These are phyloP conservation scores for Phocoena sinus DNA, from an alignment of 2,113 vertebrate genomes.

Conservation along the genomic window DNA sequence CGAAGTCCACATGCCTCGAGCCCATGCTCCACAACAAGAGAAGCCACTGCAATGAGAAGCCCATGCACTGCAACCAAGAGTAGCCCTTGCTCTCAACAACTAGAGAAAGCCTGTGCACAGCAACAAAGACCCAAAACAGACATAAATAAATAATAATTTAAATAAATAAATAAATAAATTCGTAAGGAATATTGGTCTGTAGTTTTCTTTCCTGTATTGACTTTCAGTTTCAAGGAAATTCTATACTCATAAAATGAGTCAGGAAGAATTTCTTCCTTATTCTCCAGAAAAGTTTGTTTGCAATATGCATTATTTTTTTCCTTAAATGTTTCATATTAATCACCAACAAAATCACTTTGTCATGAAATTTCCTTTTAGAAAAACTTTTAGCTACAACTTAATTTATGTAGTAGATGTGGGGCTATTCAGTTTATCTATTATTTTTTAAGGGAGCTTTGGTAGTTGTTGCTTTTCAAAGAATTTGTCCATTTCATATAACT, in stretches of 20 bases:
- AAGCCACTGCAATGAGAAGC: too few relatives aligned
- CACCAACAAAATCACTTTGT: background rate
- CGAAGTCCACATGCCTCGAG: too few relatives aligned
- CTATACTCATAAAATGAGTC: background rate
- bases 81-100: too few relatives aligned
- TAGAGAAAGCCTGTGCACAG: too few relatives aligned
- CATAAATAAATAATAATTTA: too few relatives aligned
- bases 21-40: too few relatives aligned
- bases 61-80: too few relatives aligned
- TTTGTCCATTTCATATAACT: background rate
- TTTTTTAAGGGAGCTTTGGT: background rate
- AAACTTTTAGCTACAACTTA: background rate
- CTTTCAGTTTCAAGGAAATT: background rate
- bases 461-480: background rate
- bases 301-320: background rate
- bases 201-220: background rate
- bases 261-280: background rate
- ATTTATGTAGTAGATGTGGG: background rate
- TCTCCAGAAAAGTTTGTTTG: background rate
- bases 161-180: too few relatives aligned
- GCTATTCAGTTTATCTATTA: background rate
- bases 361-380: background rate
- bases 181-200: background rate
- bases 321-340: background rate
- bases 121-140: too few relatives aligned